Conservation (phyloP, 1,140 invertebrate genomes). For the Palaemon carinicauda region DNA sequence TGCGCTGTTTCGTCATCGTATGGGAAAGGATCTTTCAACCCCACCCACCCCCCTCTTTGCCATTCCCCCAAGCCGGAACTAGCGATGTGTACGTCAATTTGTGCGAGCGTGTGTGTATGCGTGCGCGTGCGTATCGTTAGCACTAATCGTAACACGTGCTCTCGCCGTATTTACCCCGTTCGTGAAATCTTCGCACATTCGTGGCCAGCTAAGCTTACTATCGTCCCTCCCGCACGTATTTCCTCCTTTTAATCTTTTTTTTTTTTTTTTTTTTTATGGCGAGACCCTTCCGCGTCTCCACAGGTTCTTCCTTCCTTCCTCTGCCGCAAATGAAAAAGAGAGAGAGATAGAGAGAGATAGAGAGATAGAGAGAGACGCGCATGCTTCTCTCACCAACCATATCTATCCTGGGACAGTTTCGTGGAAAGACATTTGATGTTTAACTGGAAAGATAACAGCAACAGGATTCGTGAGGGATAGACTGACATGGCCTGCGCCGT, state of each 20-base stretch:
- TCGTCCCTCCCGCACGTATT: too few species aligned
- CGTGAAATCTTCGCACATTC: background rate
- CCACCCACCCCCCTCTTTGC: background rate
- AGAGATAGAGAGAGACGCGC: background rate
- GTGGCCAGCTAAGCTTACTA: background rate
- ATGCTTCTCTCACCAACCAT: background rate
- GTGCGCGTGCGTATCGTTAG: background rate
- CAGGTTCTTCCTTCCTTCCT: too few species aligned
- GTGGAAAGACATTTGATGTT: constrained; percentile 38
- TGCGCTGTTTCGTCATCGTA: background rate
- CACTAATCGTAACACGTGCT: background rate
- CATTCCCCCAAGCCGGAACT: background rate
- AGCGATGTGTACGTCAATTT: background rate
- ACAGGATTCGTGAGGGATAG: background rate
- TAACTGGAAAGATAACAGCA: constrained; percentile 37
- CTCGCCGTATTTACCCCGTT: too few species aligned
- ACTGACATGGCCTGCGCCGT: background rate
- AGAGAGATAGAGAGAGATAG: background rate
- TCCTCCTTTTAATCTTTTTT: too few species aligned
- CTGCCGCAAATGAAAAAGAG: background rate
- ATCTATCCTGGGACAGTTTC: background rate
- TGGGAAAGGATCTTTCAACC: background rate
- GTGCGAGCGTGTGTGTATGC: background rate
- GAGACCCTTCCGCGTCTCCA: too few species aligned
- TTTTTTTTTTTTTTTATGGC: too few species aligned